Base-by-base conservation (phyloP, 2,797 vertebrate species). In the Coregonus ussuriensis region DNA sequence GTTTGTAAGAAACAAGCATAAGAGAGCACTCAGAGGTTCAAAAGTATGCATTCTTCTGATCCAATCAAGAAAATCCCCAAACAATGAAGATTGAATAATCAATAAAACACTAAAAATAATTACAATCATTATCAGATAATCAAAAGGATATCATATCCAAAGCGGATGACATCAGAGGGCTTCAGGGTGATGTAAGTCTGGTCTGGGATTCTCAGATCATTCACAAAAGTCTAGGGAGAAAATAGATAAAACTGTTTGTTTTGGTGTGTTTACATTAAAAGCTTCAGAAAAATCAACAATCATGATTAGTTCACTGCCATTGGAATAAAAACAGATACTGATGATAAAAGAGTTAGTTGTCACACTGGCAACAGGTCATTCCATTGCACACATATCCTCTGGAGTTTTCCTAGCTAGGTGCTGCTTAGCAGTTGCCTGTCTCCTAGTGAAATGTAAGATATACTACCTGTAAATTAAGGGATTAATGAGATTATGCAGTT, bases 141-240 rank as follows among this genome's bases (percentile, higher is more conserved):
- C 41, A 47, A 83, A 94, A 99, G 96, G 98, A 99, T 99, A 99
- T 99, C 98, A 1, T 99, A 99, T 88, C 98, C 98, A 0, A 99
- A 99, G 78, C 98, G 97, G 84, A 99, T 93, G 54, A 97, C 95
- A 1, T 99, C 98, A 0, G 96, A 97, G 84, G 98, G 95, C 88
- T 97, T 98, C 75, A 99, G 94, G 7, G 96, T 98, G 90, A 99
- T 94, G 86, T 99, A 99, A 1, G 96, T 99, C 94, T 99, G 98
- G 88, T 99, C 98, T 0, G 98, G 98, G 90, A 99, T 98, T 85
- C 98, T 95, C 47, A 98, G 93, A 0, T 99, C 98, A 25, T 99
- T 99, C 85, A 99, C 98, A 70, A 99, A 99, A 0, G 98, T 99
- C 98, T 99, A 77, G 4, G 84, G 84, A 81, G 1, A 87, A 54